Evolutionary conservation across 2,797 vertebrate genomes (phyloP), one percentile per base, ranked within the genome.

Genomic region (Sternotherus odoratus): DNA sequence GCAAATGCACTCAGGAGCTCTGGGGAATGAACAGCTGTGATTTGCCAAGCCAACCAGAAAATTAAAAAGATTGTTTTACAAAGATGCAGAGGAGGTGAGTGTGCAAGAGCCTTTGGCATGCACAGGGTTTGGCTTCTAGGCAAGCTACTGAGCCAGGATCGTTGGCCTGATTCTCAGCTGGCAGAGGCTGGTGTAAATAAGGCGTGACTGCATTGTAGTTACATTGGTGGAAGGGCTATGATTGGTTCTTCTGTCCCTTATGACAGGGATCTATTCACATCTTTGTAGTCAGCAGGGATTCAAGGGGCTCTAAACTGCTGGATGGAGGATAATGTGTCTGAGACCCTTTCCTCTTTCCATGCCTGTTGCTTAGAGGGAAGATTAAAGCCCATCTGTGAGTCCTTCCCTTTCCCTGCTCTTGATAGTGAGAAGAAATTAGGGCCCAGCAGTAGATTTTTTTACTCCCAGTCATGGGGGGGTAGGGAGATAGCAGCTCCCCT

Each of bases 21-120:
- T 24, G 85, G 54, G 96, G 88, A 72, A 48, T 30, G 90, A 95
- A 91, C 95, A 92, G 93, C 93, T 96, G 96, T 3, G 90, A 54
- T 80, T 91, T 96, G 96, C 91, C 95, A 93, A 94, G 75, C 85
- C 96, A 90, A 85, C 54, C 88, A 95, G 96, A 93, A 98, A 96
- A 97, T 97, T 33, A 46, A 50, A 74, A 93, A 56, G 90, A 85
- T 90, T 63, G 93, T 87, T 97, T 66, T 79, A 60, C 79, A 82
- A 83, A 88, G 81, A 85, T 1, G 4, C 85, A 2, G 79, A 46
- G 83, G 82, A 82, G 36, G 5, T 74, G 78, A 72, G 49, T 1
- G 63, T 74, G 69, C 4, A 63, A 10, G 54, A 11, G 77, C 33
- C 69, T 79, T 82, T n/a, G 82, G 3, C 2, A 1, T 5, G 84